Base-by-base conservation (phyloP, 2,113 vertebrate species). In the Phylloscopus trochiloides region DNA sequence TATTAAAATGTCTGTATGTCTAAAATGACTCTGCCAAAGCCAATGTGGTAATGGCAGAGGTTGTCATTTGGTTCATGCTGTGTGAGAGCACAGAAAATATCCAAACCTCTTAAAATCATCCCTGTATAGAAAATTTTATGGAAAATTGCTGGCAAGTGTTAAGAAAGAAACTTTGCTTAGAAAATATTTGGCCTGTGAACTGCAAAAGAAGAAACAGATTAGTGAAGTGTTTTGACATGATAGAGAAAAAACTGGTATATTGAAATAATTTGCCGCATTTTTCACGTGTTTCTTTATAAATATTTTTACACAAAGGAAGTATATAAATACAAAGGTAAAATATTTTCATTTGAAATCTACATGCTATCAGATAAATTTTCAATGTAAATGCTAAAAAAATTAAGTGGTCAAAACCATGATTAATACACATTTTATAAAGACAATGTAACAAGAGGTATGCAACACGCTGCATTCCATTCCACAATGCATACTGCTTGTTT, bases 321-420 rank as follows among this genome's bases (percentile, higher is more conserved):
- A 86, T 92, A 91, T 68, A 92, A 91, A 90, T 45, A 91, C 62
- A 95, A 87, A 62, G 31, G 47, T 72, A 48, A 90, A 88, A 67
- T 54, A 20, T 4, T 63, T 81, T 57, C 7, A 0, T 88, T 88
- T 85, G n/a, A 93, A 84, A 88, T 70, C 90, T 68, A 79, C n/a
- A 52, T 25, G 14, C 89, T 62, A 73, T 36, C 52, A 74, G 48
- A 48, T 67, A 85, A 62, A n/a, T 43, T 51, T 66, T 32, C 67
- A 14, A 77, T 22, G 74, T 48, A 80, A 86, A 54, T 34, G 24
- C 80, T 77, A 84, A 78, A 92, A 92, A 85, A 48, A 17, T 32
- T 8, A 34, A 38, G 70, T 32, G 52, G 61, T 76, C 48, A 63
- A 79, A 93, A 94, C 57, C 75, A 45, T 28, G 72, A 83, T 75